Base-by-base conservation (phyloP, 2,113 vertebrate genomes). In the Mohoua ochrocephala region DNA sequence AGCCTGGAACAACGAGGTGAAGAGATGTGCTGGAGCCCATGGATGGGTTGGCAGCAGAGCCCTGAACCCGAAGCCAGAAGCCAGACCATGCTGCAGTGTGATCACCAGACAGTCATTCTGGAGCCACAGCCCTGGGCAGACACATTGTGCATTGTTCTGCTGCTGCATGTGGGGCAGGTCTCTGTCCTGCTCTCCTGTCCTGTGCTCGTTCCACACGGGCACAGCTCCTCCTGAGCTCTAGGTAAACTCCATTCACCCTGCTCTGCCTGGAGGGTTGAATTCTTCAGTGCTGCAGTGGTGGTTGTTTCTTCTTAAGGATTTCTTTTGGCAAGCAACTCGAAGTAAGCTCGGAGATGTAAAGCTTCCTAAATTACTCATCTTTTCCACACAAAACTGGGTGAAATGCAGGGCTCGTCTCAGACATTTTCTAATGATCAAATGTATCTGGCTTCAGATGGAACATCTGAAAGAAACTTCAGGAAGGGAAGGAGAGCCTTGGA, bases 141-240 rank as follows among this genome's bases (percentile, higher is more conserved):
- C 15, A 0, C 15, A 47, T 31, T 42, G 35, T 10, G 41, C 53
- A 5, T 41, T 0, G 0, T 35, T 59, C 11, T 56, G 8, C 22
- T 59, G 27, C 57, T 42, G 33, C 0, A 0, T 11, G 24, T 9
- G 22, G 8, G 17, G 8, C 1, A 0, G 13, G 17, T 41, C 6
- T 15, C 64, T 67, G 37, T 70, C 1, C 1, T 23, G 26, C 56
- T 70, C 9, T 10, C 42, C 31, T 73, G 56, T 33, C 49, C 56
- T 52, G 44, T 42, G 39, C 75, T 65, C 57, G 7, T 83, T 82
- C 44, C 30, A 23, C 67, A 21, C 0, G 1, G 28, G 8, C 30
- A 16, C 1, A 3, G 33, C 59, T 56, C n/a, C 37, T 31, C 8
- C 27, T 41, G 52, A 65, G 57, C 15, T 2, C 31, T 2, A 2